Base-by-base conservation (phyloP, 2,888 invertebrate genomes). In the Priocnemis perturbator region DNA sequence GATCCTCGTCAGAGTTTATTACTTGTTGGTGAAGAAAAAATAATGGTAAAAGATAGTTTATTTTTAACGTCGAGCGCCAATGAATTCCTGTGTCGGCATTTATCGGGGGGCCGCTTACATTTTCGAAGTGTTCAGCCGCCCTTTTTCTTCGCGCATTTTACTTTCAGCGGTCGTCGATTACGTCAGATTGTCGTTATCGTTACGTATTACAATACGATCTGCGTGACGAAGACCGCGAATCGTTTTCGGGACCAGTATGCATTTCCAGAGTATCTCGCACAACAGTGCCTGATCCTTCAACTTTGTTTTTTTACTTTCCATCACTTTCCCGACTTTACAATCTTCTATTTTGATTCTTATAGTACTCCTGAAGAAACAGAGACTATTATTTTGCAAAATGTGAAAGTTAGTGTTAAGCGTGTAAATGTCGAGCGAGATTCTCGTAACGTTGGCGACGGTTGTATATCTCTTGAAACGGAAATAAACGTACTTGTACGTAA, bases 1-100 rank as follows among this genome's bases (percentile, higher is more conserved):
- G 52, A 71, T 64, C 62, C 65, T 69, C 58, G 55, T 64, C 55
- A 85, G 81, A 81, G 77, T 83, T 79, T 80, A 81, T 77, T 74
- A 79, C 71, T 37, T 83, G 82, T 83, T 83, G 60, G 61, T 55
- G 67, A 60, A 23, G 53, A 61, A 72, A 58, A 61, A 11, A 37
- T 37, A 37, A 37, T 11, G 37, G 37, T 37, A 37, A 47, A 26
- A 63, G 61, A 63, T 71, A 72, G 66, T 77, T 82, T 82, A 82
- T 79, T 81, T 82, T 82, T 72, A 53, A 70, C 30, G 65, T 47
- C 11, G 37, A 57, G 21, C 52, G 60, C 48, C 55, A 19, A 21
- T 53, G 67, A 53, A 76, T 72, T 72, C 65, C 72, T 67, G 61
- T 67, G 57, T 70, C 66, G 65, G 69, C 80, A 80, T 79, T 79